A percentile compares a stretch with the other conserved stretches of the same genome.
These are phyloP conservation scores for Ectemnius continuus DNA, from an alignment of 2,888 invertebrate species.

Conservation along the genomic window DNA sequence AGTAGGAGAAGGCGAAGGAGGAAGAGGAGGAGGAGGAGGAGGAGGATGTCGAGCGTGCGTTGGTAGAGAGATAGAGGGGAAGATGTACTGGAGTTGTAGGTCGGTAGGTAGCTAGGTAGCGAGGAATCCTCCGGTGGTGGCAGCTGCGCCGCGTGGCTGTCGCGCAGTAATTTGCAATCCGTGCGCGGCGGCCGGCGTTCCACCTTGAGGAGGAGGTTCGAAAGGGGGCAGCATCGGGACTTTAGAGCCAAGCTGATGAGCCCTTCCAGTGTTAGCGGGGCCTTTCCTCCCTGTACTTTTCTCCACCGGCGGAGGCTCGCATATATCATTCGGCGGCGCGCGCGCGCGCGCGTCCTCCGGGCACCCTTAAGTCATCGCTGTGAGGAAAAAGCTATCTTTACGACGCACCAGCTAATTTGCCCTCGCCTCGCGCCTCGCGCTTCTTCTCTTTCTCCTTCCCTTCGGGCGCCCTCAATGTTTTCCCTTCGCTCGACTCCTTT, in stretches of 20 bases:
- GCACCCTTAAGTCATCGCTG: constrained; percentile 31
- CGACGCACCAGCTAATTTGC: constrained; percentile 28
- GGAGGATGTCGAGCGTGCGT: background rate
- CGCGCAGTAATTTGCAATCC: constrained; percentile 47
- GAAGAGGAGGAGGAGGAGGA: background rate
- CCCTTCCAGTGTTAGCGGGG: constrained; percentile 22
- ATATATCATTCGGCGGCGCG: constrained; percentile 21
- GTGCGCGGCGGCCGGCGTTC: constrained; percentile 33
- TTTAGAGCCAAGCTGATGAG: constrained; percentile 22
- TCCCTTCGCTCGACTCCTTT: background rate
- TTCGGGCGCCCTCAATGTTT: background rate
- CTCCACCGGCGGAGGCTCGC: constrained; percentile 12
- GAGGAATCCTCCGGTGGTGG: constrained; percentile 40
- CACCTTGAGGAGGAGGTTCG: constrained; percentile 27
- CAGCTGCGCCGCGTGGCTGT: constrained; percentile 45
- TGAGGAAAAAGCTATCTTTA: constrained; percentile 35
- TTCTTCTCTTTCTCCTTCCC: background rate
- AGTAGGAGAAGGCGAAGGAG: background rate
- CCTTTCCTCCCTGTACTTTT: constrained; percentile 9
- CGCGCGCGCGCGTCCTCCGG: constrained; percentile 31
- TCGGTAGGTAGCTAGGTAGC: constrained; percentile 38
- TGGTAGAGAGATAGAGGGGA: background rate
- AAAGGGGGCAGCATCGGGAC: constrained; percentile 28
- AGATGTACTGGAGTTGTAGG: constrained; percentile 44
- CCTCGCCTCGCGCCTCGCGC: background rate